Evolutionary conservation across 2,113 vertebrate genomes (phyloP), one percentile per base, ranked within the genome.

Genomic region (Bos indicus): DNA sequence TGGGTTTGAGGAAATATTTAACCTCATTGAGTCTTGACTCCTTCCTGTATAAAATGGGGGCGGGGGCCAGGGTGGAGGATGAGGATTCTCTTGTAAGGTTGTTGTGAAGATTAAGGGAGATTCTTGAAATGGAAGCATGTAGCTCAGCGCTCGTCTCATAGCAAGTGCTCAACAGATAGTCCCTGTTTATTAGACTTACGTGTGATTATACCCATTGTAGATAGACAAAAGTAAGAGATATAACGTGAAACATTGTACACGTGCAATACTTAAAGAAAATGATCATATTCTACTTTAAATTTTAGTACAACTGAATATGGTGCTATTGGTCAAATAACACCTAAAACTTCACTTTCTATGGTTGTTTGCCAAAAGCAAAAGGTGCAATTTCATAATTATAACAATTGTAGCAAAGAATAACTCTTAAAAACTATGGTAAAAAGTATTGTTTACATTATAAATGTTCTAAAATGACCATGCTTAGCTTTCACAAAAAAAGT

Each of bases 341-440:
- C 54, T 67, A 92, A 90, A 95, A 78, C 83, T 87, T 90, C 30
- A 91, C 71, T 95, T 94, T 87, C 36, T 83, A 1, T 90, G 1
- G 15, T 57, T 36, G 25, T 92, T 88, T 95, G 74, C 43, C 94
- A 96, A 62, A 87, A 67, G 19, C n/a, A 86, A 94, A 90, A 80
- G 40, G 30, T 92, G 12, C 16, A 74, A 54, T 81, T 94, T 92
- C 17, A 62, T 90, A 86, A 86, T 59, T 91, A 89, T 88, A 88
- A 62, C 21, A 97, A 51, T 57, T 92, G n/a, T 26, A 88, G 71
- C 62, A 62, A 85, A 96, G 21, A 89, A 59, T 77, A 81, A n/a
- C 77, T 48, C 77, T 96, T 62, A 84, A 7, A 87, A 91, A 81
- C 64, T 86, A 56, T 14, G 82, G 25, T 93, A 56, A 97, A 89